A percentile compares a stretch with the other conserved stretches of the same genome.
These are phyloP conservation scores for Phataginus tricuspis DNA, from an alignment of 2,797 vertebrate genomes.

Conservation along the genomic window DNA sequence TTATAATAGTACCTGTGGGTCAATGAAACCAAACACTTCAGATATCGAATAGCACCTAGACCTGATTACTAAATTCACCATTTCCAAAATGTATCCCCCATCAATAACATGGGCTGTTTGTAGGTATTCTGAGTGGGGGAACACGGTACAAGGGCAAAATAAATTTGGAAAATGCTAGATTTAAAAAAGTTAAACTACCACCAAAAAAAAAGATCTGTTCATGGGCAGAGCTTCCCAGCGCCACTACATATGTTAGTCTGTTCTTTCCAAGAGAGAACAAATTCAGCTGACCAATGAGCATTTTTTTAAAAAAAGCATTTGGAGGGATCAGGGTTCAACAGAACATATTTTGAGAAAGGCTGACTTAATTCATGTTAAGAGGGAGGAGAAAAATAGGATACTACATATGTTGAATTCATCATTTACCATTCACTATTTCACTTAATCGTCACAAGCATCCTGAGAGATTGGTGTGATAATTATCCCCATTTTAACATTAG, in stretches of 20 bases:
- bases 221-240: background rate
- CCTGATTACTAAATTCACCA: background rate
- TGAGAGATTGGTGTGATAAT: background rate
- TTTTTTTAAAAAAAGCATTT: background rate
- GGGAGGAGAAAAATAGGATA: background rate
- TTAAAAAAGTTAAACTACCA: background rate
- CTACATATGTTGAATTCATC: background rate
- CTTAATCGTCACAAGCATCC: background rate
- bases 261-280: slow-evolving; percentile 37
- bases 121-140: background rate
- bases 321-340: background rate
- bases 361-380: slow-evolving; percentile 14
- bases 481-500: slow-evolving; percentile 16
- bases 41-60: background rate
- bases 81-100: slow-evolving; percentile 4
- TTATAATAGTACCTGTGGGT: background rate
- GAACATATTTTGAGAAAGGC: slow-evolving; percentile 45
- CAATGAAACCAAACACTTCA: background rate
- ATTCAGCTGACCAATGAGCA: background rate
- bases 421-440: slow-evolving; percentile 58
- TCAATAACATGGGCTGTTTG: background rate
- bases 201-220: background rate
- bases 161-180: background rate
- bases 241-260: background rate
- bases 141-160: slow-evolving; percentile 12